Base-by-base conservation (phyloP, 1,140 invertebrate genomes). In the Diachasmimorpha longicaudata region DNA sequence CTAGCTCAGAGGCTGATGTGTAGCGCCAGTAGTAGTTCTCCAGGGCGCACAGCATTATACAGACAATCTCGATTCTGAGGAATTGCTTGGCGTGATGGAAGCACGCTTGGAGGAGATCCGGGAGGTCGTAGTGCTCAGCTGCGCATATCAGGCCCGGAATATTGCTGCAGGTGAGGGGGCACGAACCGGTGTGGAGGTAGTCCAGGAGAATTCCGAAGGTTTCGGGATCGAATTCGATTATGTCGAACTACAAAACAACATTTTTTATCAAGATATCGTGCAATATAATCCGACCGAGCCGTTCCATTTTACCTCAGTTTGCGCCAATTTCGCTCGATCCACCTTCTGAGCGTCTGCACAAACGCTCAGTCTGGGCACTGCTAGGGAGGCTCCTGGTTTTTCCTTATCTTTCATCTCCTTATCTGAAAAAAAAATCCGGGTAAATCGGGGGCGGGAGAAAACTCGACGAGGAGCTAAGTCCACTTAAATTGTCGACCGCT, bases 21-120 rank as follows among this genome's bases (percentile, higher is more conserved):
- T 98, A 98, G 58, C 96, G 92, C 96, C 96, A 98, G 86, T 96
- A 97, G 87, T 98, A 98, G 86, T 97, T 98, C 86, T 98, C 96
- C 79, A 98, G 89, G 23, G 95, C 95, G 87, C 95, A 95, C 25
- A 98, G 90, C 96, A 98, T 98, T 67, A 93, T 93, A 87, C 96
- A 97, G 10, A 96, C 96, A 80, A 97, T 95, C 89, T 97, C 96
- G 83, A 97, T 96, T 70, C 96, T 91, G 1, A 98, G 90, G 85
- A 97, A 97, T 83, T 97, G 96, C 86, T 98, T 98, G 71, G 96
- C 96, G 82, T 98, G 96, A 86, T 98, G 96, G 87, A 98, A 98
- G 87, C 96, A 98, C 0, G 96, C 96, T 85, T 98, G 96, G 31
- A 98, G 89, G 21, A 98, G 90, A 85, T 98, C 97, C 0, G 97